Conservation (phyloP, 1,140 invertebrate species). For the Cepaea nemoralis region DNA sequence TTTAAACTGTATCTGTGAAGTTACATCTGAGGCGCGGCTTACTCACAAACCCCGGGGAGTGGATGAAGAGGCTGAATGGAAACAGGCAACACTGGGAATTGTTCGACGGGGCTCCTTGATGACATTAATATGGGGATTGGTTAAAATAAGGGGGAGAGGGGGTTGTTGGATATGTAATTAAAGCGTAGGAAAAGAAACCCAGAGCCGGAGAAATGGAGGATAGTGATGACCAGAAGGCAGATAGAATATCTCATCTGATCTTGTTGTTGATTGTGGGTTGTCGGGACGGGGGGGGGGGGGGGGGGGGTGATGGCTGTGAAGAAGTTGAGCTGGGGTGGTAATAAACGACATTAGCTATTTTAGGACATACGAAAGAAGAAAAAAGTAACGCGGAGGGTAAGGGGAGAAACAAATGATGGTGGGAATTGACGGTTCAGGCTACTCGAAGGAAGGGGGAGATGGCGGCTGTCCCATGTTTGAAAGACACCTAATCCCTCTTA, state of each 20-base stretch:
- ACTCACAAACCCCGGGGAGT: not conserved
- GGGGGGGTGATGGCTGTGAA: not conserved
- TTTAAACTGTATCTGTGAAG: slow-evolving; percentile 1
- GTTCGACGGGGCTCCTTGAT: not conserved
- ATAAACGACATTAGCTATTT: not conserved
- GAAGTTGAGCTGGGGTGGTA: not conserved
- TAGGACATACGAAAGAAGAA: too few relatives aligned
- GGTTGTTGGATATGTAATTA: not conserved
- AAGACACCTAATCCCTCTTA: not conserved
- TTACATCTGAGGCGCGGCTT: not conserved
- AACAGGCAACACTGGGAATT: not conserved
- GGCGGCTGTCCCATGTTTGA: not conserved
- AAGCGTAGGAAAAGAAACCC: not conserved
- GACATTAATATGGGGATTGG: too few relatives aligned
- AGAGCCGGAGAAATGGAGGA: not conserved
- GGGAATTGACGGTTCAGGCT: not conserved
- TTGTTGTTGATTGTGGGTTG: not conserved
- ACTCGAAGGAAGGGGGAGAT: not conserved
- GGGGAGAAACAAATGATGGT: not conserved
- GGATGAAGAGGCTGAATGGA: not conserved
- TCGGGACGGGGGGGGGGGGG: not conserved
- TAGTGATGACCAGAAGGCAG: not conserved
- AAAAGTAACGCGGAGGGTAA: not conserved
- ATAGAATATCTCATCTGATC: not conserved
- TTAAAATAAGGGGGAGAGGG: not conserved